Evolutionary conservation across 1,140 invertebrate genomes (phyloP).

Genomic region (Metopolophium dirhodum): DNA sequence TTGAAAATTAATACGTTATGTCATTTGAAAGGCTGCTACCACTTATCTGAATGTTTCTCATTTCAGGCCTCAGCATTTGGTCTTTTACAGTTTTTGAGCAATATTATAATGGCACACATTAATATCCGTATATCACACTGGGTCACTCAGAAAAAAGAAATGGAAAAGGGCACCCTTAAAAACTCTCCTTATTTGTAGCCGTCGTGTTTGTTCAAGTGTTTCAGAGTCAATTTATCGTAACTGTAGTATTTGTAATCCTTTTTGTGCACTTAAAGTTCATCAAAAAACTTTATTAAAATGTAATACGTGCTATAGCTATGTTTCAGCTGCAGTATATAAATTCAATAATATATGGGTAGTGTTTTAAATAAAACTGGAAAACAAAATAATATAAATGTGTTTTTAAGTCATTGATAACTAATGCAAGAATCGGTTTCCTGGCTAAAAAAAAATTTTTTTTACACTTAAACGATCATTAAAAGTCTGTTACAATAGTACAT

Average conservation of each 20-base stretch:
- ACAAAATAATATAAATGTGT: too few relatives aligned
- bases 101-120: neutral
- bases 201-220: conserved; percentile 13
- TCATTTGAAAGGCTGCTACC: neutral
- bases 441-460: too few relatives aligned
- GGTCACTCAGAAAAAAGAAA: neutral
- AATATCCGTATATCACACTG: neutral
- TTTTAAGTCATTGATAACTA: too few relatives aligned
- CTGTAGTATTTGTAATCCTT: neutral
- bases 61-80: neutral
- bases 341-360: too few relatives aligned
- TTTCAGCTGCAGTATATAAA: neutral
- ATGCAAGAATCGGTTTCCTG: too few relatives aligned
- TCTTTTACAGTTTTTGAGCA: neutral
- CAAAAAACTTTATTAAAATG: neutral
- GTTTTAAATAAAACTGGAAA: neutral
- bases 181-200: conserved; percentile 16
- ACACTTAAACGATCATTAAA: too few relatives aligned
- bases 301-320: neutral
- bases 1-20: neutral
- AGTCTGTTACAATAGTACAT: too few relatives aligned
- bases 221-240: neutral
- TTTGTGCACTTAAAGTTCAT: neutral
- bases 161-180: neutral
- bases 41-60: neutral